Conservation (phyloP, 2,888 invertebrate species). For the Pseudolycoriella hygida region DNA sequence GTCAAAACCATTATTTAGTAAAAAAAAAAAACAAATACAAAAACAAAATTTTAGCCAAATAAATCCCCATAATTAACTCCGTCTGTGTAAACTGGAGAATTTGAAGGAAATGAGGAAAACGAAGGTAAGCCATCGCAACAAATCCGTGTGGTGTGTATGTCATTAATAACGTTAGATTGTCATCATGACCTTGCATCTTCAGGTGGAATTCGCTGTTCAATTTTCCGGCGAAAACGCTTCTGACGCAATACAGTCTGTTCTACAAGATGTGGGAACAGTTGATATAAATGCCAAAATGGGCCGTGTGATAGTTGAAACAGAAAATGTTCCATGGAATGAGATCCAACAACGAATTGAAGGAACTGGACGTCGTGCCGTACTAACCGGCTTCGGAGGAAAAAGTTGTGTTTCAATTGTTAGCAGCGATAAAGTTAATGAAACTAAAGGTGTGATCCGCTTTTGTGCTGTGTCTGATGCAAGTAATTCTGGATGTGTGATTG, state of each 20-base stretch:
- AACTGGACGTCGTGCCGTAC: conserved; percentile 54
- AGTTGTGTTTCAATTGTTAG: conserved; percentile 49
- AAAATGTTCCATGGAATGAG: conserved; percentile 24
- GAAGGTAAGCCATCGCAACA: too few species aligned
- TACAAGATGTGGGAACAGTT: conserved; percentile 25
- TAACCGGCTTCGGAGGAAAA: conserved; percentile 61
- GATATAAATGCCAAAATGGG: conserved; percentile 21
- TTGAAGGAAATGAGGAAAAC: too few species aligned
- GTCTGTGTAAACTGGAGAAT: too few species aligned
- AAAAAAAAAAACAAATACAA: too few species aligned
- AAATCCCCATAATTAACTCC: too few species aligned
- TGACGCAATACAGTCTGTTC: conserved; percentile 29
- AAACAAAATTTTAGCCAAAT: too few species aligned
- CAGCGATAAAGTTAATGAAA: conserved; percentile 22
- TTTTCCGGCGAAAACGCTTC: conserved; percentile 39
- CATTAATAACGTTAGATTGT: too few species aligned
- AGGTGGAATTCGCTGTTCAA: conserved; percentile 49
- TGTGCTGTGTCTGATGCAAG: conserved; percentile 25
- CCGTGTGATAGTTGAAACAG: conserved; percentile 22
- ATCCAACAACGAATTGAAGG: conserved; percentile 32
- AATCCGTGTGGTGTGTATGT: too few species aligned
- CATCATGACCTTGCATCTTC: background rate
- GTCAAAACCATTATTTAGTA: too few species aligned
- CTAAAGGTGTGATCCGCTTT: conserved; percentile 63
- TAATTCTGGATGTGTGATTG: conserved; percentile 43